Evolutionary conservation across 2,888 invertebrate species (phyloP).

Genomic region (Dryobota labecula): DNA sequence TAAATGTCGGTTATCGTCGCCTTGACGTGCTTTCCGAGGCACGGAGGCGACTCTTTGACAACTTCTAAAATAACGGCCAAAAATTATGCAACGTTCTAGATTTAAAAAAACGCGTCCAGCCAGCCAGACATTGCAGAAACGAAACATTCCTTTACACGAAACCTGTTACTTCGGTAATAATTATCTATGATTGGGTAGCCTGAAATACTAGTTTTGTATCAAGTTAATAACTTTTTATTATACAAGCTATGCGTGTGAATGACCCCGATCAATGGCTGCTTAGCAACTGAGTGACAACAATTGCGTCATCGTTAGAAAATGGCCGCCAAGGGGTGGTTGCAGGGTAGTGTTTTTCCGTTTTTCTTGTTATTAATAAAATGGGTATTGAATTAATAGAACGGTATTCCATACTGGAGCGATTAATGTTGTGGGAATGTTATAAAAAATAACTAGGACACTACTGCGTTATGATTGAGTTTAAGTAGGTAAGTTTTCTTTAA

Average conservation of each 20-base stretch:
- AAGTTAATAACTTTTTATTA: conserved; percentile 39
- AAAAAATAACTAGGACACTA: not conserved
- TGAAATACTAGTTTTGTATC: conserved; percentile 24
- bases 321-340: conserved; percentile 41
- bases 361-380: conserved; percentile 26
- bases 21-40: too few relatives aligned
- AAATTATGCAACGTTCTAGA: conserved; percentile 21
- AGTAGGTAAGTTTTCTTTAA: not conserved
- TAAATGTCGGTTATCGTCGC: too few relatives aligned
- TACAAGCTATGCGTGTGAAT: conserved; percentile 41
- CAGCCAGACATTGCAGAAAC: conserved; percentile 28
- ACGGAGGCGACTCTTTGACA: not conserved
- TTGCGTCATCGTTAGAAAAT: conserved; percentile 55
- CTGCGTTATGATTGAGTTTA: not conserved
- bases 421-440: not conserved
- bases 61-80: not conserved
- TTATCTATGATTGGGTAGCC: conserved; percentile 1
- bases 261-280: conserved; percentile 67
- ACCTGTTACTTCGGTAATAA: conserved; percentile 37
- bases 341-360: conserved; percentile 26
- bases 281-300: conserved; percentile 68
- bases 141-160: conserved; percentile 11
- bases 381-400: not conserved
- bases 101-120: not conserved
- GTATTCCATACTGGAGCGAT: not conserved